Conservation (phyloP, 2,113 vertebrate species). For the Proteles cristata region DNA sequence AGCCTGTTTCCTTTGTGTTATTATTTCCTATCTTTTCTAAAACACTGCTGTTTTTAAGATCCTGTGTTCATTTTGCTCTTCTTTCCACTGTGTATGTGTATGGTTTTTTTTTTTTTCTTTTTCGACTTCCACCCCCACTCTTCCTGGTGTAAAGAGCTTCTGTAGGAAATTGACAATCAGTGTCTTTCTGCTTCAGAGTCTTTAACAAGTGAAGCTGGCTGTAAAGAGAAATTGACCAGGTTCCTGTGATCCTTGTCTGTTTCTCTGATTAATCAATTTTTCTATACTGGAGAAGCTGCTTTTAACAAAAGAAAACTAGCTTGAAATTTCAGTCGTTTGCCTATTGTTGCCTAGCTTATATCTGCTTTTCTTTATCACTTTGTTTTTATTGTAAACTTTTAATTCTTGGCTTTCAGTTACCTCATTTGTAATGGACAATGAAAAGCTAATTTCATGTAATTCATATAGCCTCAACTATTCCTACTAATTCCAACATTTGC, state of each 20-base stretch:
- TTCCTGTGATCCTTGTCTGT: constrained; percentile 78
- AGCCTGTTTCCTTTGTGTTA: constrained; percentile 12
- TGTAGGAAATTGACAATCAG: constrained; percentile 80
- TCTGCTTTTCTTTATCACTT: constrained; percentile 16
- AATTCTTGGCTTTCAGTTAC: constrained; percentile 22
- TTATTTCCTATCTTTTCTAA: constrained; percentile 52
- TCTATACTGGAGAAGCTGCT: constrained; percentile 56
- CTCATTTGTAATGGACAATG: constrained; percentile 5
- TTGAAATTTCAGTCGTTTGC: constrained; percentile 63
- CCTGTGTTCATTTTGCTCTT: constrained; percentile 43
- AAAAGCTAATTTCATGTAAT: constrained; percentile 38
- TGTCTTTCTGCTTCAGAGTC: constrained; percentile 76
- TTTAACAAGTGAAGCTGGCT: constrained; percentile 74
- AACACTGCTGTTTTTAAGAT: constrained; percentile 40
- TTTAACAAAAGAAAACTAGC: constrained; percentile 69
- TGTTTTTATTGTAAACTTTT: constrained; percentile 59
- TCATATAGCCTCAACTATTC: not conserved
- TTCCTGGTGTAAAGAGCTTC: constrained; percentile 75
- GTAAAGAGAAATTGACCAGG: constrained; percentile 78
- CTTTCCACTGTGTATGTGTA: not conserved
- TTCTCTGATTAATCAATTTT: constrained; percentile 79
- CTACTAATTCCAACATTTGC: constrained; percentile 39
- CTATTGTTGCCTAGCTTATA: not conserved
- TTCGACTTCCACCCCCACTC: not conserved
- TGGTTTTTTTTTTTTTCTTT: not conserved